phyloP scores from a whole-genome alignment of 2,113 vertebrate genomes.

The Solenodon paradoxus region DNA sequence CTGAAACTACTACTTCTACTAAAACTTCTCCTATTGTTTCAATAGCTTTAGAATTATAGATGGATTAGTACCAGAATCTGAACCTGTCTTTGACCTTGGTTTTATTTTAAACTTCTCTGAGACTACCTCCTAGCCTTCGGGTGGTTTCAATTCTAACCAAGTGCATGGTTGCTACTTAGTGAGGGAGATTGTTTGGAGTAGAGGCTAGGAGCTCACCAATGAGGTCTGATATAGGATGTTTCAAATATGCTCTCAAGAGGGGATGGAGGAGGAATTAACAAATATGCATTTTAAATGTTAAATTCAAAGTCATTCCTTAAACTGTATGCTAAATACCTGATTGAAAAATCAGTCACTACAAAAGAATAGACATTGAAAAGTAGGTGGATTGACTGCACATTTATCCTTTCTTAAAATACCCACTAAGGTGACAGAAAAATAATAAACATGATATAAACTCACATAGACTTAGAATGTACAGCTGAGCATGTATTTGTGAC shows the following conservation, averaged over 20 bases:
- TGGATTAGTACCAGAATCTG: background rate
- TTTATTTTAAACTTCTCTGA: background rate
- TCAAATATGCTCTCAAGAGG: background rate
- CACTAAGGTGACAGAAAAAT: background rate
- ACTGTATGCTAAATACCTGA: background rate
- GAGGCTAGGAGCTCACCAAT: background rate
- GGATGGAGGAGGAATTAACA: background rate
- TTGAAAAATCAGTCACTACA: constrained; percentile 13
- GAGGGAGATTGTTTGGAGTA: background rate
- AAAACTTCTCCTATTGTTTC: background rate
- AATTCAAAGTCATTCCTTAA: constrained; percentile 6
- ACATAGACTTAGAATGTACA: background rate
- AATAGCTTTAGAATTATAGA: background rate
- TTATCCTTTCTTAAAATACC: background rate
- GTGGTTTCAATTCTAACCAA: background rate
- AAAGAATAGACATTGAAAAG: constrained; percentile 24
- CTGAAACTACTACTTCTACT: background rate
- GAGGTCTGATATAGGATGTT: background rate
- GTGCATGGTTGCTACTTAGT: background rate
- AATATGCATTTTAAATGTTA: background rate
- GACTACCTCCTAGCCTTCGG: background rate
- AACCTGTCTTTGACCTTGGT: background rate
- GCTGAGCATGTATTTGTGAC: background rate
- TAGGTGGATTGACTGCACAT: background rate
- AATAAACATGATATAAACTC: background rate